Base-by-base conservation (phyloP, 2,888 invertebrate species). In the Ypsolopha sequella region DNA sequence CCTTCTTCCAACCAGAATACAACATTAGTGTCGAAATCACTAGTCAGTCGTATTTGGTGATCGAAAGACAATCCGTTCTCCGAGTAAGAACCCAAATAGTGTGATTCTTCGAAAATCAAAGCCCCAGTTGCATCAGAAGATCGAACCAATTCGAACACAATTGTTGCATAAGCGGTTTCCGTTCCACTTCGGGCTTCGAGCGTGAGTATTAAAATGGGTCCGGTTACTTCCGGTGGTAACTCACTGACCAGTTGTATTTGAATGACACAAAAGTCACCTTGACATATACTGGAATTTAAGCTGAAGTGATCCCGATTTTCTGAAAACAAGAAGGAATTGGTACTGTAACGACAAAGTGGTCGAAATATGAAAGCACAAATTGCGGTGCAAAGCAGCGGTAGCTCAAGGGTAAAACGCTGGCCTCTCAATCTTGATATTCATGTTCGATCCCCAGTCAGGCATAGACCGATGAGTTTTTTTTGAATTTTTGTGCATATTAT, bases 181-280 rank as follows among this genome's bases (percentile, higher is more conserved):
- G 51, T 56, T 7, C 43, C 53, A 33, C 47, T 48, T 35, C 55
- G 55, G 14, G 60, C 64, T 57, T 60, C 55, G 41, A 66, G 48
- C 0, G 58, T 55, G 6, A 65, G 49, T 39, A 67, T 54, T n/a
- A 69, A 14, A n/a, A 65, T 33, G 10, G 4, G 53, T 36, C 56
- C 53, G 4, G 59, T 45, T 43, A 63, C 49, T 14, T 61, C 60
- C 33, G 34, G 36, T 11, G 62, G 56, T 44, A 64, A 46, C 7
- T 56, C 47, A 33, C 53, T 44, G 41, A 46, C 34, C 45, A 64
- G 34, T 51, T 54, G 49, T 9, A 67, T 24, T 24, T 24, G 24
- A 24, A 24, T 4, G 24, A 24, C 24, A 24, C 24, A 2, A 24
- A 4, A 3, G 24, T 24, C 24, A 24, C 24, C 24, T 24, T 24